phyloP scores from a whole-genome alignment of 1,140 invertebrate species.

The Drosophila pallidifrons region DNA sequence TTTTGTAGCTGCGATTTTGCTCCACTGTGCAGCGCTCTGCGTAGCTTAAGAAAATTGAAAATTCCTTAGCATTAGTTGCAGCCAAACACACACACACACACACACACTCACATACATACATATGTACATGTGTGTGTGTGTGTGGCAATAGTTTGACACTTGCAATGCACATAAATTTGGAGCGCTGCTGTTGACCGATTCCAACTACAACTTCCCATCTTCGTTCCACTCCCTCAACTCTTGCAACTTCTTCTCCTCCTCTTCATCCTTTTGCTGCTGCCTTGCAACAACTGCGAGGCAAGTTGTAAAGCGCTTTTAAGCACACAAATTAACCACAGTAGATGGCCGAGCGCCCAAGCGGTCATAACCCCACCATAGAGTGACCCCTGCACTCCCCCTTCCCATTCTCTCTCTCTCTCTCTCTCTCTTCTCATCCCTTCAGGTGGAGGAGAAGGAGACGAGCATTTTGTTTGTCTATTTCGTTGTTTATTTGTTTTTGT shows the following conservation, averaged over 20 bases:
- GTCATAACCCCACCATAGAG: conserved; percentile 26
- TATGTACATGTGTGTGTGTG: conserved; percentile 30
- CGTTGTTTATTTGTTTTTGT: conserved; percentile 83
- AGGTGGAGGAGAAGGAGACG: background rate
- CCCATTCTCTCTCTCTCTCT: background rate
- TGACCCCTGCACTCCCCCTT: background rate
- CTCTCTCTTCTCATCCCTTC: background rate
- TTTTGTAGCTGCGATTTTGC: background rate
- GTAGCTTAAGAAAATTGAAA: conserved; percentile 77
- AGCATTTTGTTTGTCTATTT: conserved; percentile 80
- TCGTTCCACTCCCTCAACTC: background rate
- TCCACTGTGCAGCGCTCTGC: conserved; percentile 16
- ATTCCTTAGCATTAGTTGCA: conserved; percentile 59
- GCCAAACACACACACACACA: conserved; percentile 30
- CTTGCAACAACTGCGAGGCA: conserved; percentile 29
- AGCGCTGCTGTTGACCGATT: conserved; percentile 59
- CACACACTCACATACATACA: too few relatives aligned
- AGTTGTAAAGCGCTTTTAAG: conserved; percentile 83
- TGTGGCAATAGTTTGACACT: conserved; percentile 77
- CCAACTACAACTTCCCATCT: conserved; percentile 17
- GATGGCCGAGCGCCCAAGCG: conserved; percentile 64
- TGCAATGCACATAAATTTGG: conserved; percentile 80
- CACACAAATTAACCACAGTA: conserved; percentile 83
- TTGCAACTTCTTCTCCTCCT: background rate
- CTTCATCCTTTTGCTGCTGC: background rate